These are phyloP conservation scores for Helarctos malayanus DNA, from an alignment of 2,797 vertebrate genomes.

Conservation along the genomic window DNA sequence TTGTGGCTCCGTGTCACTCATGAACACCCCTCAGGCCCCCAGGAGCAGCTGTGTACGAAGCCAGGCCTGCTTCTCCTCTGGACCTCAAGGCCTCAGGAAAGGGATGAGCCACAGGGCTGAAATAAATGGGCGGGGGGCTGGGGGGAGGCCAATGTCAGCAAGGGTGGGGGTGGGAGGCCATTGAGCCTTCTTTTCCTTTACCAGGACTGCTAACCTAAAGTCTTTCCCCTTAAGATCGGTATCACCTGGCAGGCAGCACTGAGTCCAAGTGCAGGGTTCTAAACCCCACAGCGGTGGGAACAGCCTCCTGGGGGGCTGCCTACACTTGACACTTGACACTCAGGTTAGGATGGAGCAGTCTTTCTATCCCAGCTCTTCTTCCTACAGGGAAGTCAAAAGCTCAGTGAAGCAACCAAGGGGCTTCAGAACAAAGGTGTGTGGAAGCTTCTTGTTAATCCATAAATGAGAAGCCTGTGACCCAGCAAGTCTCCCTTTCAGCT, in stretches of 20 bases:
- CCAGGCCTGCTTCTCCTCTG: not conserved
- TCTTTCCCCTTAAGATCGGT: not conserved
- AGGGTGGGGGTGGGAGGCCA: not conserved
- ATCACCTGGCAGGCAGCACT: rapidly evolving
- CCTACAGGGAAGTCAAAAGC: not conserved
- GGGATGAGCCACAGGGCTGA: not conserved
- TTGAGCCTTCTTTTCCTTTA: not conserved
- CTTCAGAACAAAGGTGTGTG: not conserved
- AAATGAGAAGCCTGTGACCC: not conserved
- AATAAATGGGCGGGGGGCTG: not conserved
- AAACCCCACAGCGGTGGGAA: not conserved
- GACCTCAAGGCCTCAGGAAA: not conserved
- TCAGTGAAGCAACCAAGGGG: not conserved
- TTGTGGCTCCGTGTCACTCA: not conserved
- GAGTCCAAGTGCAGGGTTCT: rapidly evolving
- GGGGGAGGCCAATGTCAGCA: not conserved
- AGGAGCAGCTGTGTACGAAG: not conserved
- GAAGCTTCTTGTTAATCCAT: not conserved
- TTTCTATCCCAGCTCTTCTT: not conserved
- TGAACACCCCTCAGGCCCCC: not conserved
- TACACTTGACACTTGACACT: not conserved
- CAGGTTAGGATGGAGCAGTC: too few relatives aligned
- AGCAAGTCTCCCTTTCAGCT: not conserved
- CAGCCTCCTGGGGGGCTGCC: not conserved
- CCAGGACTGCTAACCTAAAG: not conserved